These are phyloP conservation scores for Cossypha niveicapilla DNA, from an alignment of 2,797 vertebrate species.

Conservation along the genomic window DNA sequence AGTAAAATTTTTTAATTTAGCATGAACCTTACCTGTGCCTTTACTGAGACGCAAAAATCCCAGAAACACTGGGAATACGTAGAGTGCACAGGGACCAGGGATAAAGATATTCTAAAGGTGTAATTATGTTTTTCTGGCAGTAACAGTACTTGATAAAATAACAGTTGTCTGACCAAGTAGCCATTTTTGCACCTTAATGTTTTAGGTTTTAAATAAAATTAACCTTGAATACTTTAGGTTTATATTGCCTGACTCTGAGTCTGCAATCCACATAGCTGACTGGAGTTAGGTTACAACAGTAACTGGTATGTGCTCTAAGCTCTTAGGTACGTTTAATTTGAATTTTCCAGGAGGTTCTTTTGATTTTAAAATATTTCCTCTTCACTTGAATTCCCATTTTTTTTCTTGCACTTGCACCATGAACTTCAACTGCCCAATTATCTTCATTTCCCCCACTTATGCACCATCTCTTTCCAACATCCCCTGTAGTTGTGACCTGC, in stretches of 20 bases:
- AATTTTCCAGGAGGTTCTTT: neutral
- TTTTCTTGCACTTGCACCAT: neutral
- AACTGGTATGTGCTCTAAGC: neutral
- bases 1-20: neutral
- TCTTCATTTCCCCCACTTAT: neutral
- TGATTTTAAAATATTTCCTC: neutral
- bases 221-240: neutral
- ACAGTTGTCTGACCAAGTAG: neutral
- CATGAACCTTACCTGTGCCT: neutral
- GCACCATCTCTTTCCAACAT: neutral
- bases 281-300: neutral
- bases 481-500: neutral
- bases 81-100: fast-evolving
- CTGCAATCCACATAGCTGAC: neutral
- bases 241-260: neutral
- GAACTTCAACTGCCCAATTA: neutral
- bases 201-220: neutral
- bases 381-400: neutral
- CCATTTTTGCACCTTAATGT: neutral
- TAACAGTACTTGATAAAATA: neutral
- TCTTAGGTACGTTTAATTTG: neutral
- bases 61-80: neutral
- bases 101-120: neutral
- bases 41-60: neutral
- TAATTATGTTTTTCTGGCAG: neutral